Base-by-base conservation (phyloP, 2,888 invertebrate genomes). In the Oasisia sp. region DNA sequence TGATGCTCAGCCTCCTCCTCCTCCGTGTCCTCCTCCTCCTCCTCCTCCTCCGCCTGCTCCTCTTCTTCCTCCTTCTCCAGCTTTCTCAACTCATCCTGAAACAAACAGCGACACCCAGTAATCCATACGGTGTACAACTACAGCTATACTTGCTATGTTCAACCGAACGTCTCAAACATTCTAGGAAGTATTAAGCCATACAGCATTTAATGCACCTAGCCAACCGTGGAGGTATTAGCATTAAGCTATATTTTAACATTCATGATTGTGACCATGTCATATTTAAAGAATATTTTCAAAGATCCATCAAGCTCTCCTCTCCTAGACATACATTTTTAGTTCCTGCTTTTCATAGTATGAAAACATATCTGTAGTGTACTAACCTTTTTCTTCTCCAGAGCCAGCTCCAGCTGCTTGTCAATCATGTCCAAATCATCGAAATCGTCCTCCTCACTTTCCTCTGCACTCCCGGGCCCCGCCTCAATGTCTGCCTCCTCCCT, bases 401-500 rank as follows among this genome's bases (percentile, higher is more conserved):
- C 96, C 93, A 95, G 92, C 91, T 96, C 96, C 44, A 96, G 93
- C 89, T 95, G 95, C 92, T 95, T 94, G 92, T 96, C 96, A 92
- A 96, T 95, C 90, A 95, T 95, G 93, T 96, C 96, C n/a, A 95
- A 92, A 93, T 92, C 32, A 91, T 45, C 45, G 19, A 91, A 91
- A n/a, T 91, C 50, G 14, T 50, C 91, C 38, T 91, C 91, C n/a
- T 91, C 91, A 12, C 38, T 50, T 50, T 91, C 91, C 45, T 91
- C 91, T 19, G 0, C 44, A n/a, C 7, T 9, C n/a, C 19, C 27
- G 27, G 19, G 74, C 5, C 27, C 90, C n/a, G 32, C 90, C 90
- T 90, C 32, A 27, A 32, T 32, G 4, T 14, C 90, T 14, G 32
- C 32, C 32, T 90, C 90, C n/a, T 32, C 90, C 32, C 11, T 14